Percentiles rank a stretch among this genome's conserved stretches.
Evolutionary conservation across 1,140 invertebrate genomes (phyloP).

Genomic region (Arctopsyche grandis): DNA sequence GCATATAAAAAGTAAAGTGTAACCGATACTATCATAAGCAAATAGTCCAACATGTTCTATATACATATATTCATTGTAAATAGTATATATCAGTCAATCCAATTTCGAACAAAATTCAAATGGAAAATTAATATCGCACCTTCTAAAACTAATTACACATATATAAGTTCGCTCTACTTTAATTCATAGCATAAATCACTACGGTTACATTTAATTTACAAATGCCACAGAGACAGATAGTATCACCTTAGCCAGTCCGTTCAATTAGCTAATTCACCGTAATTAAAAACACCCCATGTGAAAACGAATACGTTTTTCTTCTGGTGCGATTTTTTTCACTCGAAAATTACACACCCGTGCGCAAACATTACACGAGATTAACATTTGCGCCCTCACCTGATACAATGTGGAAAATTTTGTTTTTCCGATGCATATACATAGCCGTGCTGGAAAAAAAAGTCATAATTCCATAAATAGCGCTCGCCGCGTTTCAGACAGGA

Average conservation of each 20-base stretch:
- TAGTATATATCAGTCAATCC: too few relatives aligned
- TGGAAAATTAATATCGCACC: too few relatives aligned
- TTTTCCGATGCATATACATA: too few relatives aligned
- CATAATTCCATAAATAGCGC: conserved; percentile 30
- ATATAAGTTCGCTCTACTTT: too few relatives aligned
- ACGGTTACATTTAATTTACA: too few relatives aligned
- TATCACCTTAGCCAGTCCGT: too few relatives aligned
- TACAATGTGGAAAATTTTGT: background rate
- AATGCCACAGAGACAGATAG: too few relatives aligned
- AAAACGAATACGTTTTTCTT: background rate
- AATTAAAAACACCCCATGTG: conserved; percentile 6
- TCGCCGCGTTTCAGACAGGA: conserved; percentile 3
- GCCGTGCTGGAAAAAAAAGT: background rate
- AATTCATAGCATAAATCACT: too few relatives aligned
- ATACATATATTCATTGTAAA: too few relatives aligned
- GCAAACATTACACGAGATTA: conserved; percentile 27
- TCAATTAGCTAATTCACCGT: conserved; percentile 22
- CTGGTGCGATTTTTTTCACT: background rate
- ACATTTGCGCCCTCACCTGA: conserved; percentile 20
- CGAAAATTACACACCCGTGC: background rate
- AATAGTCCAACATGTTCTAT: too few relatives aligned
- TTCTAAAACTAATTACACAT: background rate
- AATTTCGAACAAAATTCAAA: too few relatives aligned
- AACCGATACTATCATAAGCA: background rate
- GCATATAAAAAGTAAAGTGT: background rate